phyloP scores from a whole-genome alignment of 2,113 vertebrate species.

The Phycodurus eques region DNA sequence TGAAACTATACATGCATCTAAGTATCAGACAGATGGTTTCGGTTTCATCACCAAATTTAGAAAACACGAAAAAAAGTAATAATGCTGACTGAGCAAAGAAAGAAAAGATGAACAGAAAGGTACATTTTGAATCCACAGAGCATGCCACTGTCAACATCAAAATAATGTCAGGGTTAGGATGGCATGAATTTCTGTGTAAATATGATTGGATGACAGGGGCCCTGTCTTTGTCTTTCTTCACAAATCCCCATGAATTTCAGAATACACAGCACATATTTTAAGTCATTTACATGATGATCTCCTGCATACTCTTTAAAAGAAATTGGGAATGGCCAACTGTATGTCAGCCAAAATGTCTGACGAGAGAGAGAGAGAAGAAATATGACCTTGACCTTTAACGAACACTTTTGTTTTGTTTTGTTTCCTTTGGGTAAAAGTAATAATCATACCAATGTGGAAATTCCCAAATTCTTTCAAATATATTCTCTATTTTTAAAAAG shows the following conservation, averaged over 20 bases:
- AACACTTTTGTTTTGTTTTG: background rate
- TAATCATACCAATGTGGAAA: slow-evolving; percentile 24
- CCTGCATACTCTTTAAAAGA: slow-evolving; percentile 59
- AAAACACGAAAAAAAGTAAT: slow-evolving; percentile 9
- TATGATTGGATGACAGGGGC: slow-evolving; percentile 84
- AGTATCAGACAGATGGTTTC: slow-evolving; percentile 69
- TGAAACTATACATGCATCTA: slow-evolving; percentile 75
- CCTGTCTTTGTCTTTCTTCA: slow-evolving; percentile 79
- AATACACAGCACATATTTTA: slow-evolving; percentile 42
- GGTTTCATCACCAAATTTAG: slow-evolving; percentile 31
- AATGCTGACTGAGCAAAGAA: background rate
- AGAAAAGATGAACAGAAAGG: slow-evolving; percentile 4
- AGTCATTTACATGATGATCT: slow-evolving; percentile 45
- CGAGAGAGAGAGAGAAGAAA: background rate
- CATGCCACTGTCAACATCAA: slow-evolving; percentile 78
- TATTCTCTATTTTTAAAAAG: slow-evolving; percentile 18
- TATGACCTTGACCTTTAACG: background rate
- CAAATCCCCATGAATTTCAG: slow-evolving; percentile 58
- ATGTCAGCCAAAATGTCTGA: background rate
- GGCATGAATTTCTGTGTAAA: slow-evolving; percentile 97
- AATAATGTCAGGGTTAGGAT: slow-evolving; percentile 82
- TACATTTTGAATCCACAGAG: slow-evolving; percentile 34
- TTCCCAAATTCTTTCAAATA: slow-evolving; percentile 70
- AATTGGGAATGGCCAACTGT: slow-evolving; percentile 65
- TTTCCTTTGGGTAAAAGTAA: background rate